Evolutionary conservation across 2,113 vertebrate species (phyloP), one percentile per base, ranked within the genome.

Genomic region (Ondatra zibethicus): DNA sequence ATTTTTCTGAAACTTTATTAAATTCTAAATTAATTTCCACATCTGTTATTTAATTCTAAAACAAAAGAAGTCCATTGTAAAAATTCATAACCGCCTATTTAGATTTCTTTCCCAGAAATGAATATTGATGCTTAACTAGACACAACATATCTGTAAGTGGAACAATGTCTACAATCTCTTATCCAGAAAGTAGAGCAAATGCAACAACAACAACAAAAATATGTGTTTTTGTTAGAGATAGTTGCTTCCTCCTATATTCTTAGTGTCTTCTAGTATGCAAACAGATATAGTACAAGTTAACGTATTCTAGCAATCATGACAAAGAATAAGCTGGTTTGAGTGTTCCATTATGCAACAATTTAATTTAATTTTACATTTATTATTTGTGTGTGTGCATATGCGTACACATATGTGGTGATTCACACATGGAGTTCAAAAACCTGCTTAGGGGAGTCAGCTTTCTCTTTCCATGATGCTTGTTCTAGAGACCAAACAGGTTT

Each of bases 41-140:
- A 72, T n/a, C 2, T 94, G 12, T 68, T 72, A 77, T 68, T 94
- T 84, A 86, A 33, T 82, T 93, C 8, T 80, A 66, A 92, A 55
- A 78, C 11, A 2, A 39, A 47, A 33, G 2, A 63, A 84, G 9
- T 73, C 12, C 55, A 12, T n/a, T 82, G 17, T 19, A 68, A 58
- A 50, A 75, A 70, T 50, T 36, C 16, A 42, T 76, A n/a, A 63
- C 19, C 42, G 7, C 31, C 25, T 47, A 47, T 77, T 76, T 76
- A 7, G 23, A 21, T 23, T 72, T 70, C 3, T 65, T 36, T 47
- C n/a, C 66, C 68, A 86, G 14, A 85, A 76, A 42, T 4, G 58
- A 13, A 50, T 63, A n/a, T 12, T 50, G 27, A 87, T 5, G 66
- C 82, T 91, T 68, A 16, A 3, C 2, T 70, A 73, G 14, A 31